Percentiles rank a stretch among this genome's conserved stretches.
These are phyloP conservation scores for Crypturellus undulatus DNA, from an alignment of 2,113 vertebrate genomes.

Conservation along the genomic window DNA sequence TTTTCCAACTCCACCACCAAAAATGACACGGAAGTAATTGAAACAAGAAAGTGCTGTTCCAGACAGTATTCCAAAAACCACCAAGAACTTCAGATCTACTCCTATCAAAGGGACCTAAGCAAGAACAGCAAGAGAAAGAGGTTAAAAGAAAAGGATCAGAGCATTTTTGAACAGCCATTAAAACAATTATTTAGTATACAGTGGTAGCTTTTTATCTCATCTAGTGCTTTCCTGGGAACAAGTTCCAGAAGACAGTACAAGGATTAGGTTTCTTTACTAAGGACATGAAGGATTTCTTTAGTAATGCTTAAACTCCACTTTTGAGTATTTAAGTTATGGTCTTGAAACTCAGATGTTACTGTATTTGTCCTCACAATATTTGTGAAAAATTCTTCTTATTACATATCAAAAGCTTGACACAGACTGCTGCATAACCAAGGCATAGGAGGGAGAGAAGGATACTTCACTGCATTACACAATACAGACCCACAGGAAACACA, in stretches of 20 bases:
- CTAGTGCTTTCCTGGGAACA: background rate
- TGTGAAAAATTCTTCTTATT: background rate
- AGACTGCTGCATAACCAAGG: background rate
- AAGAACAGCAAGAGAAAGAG: constrained; percentile 5
- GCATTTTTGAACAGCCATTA: background rate
- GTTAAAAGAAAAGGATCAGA: background rate
- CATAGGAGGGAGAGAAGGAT: background rate
- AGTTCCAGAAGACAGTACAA: background rate
- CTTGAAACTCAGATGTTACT: constrained; percentile 7
- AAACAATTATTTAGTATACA: no score
- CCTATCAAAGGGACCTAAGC: constrained; percentile 86
- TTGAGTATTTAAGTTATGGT: background rate
- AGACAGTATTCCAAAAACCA: constrained; percentile 87
- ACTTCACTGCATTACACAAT: background rate
- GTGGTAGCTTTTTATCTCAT: constrained; percentile 15
- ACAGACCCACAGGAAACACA: constrained; percentile 48
- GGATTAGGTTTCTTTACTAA: background rate
- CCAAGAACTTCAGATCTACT: constrained; percentile 85
- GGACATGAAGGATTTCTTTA: background rate
- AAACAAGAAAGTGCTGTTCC: constrained; percentile 90
- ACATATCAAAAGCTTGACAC: background rate
- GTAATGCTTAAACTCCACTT: background rate
- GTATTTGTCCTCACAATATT: background rate
- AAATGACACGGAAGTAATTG: constrained; percentile 94
- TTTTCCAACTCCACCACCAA: constrained; percentile 94